phyloP scores from a whole-genome alignment of 2,888 invertebrate species.

The Eristalinus sepulchralis region DNA sequence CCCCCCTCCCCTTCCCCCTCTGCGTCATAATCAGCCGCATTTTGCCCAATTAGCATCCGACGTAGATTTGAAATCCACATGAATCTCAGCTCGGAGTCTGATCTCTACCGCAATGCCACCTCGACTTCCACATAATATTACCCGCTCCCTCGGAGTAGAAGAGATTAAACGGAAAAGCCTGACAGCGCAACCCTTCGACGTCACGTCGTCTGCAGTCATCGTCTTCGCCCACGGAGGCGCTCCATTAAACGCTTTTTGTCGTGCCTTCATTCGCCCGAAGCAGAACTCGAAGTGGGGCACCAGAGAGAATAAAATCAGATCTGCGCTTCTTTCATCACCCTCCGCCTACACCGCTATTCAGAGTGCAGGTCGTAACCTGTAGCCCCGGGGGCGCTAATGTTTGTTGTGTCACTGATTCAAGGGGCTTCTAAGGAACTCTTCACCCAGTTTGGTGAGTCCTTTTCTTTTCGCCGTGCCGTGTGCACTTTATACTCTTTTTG shows the following conservation, averaged over 20 bases:
- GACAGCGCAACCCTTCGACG: neutral
- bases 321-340: neutral
- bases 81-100: neutral
- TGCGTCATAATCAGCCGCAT: neutral
- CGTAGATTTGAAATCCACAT: neutral
- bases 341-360: neutral
- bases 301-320: neutral
- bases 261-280: neutral
- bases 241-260: neutral
- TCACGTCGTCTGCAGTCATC: neutral
- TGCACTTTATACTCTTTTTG: neutral
- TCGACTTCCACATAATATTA: neutral
- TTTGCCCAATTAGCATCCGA: neutral
- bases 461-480: conserved; percentile 10
- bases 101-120: neutral
- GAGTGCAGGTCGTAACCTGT: neutral
- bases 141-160: neutral
- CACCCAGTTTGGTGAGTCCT: conserved; percentile 39
- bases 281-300: neutral
- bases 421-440: conserved; percentile 48
- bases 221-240: neutral
- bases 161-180: neutral
- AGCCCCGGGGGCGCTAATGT: conserved; percentile 24
- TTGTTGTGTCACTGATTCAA: conserved; percentile 48
- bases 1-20: too few species aligned